These are phyloP conservation scores for Mythimna ferrago DNA, from an alignment of 2,888 invertebrate species.

Conservation along the genomic window DNA sequence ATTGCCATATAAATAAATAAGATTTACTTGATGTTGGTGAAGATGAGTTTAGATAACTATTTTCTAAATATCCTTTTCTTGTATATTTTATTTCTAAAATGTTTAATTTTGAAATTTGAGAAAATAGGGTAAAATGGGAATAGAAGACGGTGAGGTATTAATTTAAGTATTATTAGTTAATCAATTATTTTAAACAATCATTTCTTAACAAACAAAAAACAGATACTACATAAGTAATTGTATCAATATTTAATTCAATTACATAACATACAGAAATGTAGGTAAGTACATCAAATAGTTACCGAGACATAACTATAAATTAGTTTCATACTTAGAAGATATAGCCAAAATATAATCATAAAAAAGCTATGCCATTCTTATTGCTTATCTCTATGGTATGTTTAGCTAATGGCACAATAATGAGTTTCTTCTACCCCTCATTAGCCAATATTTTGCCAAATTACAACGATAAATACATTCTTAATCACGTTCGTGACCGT, in stretches of 20 bases:
- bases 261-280: constrained; percentile 6
- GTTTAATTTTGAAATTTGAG: no score
- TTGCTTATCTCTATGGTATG: constrained; percentile 34
- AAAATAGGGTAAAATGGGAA: background rate
- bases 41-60: background rate
- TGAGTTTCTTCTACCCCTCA: constrained; percentile 30
- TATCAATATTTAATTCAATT: constrained; percentile 13
- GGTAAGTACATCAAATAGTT: background rate
- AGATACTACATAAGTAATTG: background rate
- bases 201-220: background rate
- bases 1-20: constrained; percentile 30
- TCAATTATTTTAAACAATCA: constrained; percentile 8
- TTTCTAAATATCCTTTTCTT: background rate
- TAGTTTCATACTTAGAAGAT: background rate
- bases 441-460: constrained; percentile 38
- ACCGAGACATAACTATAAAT: background rate
- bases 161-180: background rate
- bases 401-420: constrained; percentile 45
- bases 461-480: constrained; percentile 28
- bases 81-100: no score
- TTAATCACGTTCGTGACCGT: constrained; percentile 36
- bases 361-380: constrained; percentile 21
- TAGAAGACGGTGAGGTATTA: no score
- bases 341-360: constrained; percentile 1
- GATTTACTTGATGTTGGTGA: constrained; percentile 2